Base-by-base conservation (phyloP, 2,797 vertebrate species). In the Scomberomorus guttatus region DNA sequence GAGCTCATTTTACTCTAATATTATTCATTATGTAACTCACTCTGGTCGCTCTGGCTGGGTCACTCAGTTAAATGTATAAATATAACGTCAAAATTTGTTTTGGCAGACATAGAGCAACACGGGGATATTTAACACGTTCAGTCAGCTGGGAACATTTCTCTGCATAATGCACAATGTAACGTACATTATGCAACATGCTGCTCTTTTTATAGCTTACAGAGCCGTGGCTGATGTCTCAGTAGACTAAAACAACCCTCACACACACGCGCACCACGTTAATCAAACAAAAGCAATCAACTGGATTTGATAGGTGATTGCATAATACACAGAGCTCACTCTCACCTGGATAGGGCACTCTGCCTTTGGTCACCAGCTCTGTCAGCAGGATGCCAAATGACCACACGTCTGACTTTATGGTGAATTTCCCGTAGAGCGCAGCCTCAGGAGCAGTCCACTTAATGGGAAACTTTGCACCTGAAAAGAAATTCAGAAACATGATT, bases 371-470 rank as follows among this genome's bases (percentile, higher is more conserved):
- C 93, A 99, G 96, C 92, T 99, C 98, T 65, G 98, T 99, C 87
- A 99, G 96, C 87, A 99, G 95, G 93, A 99, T 99, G 77, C 98
- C 98, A 68, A 99, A 99, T 42, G 98, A 99, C 98, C 98, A 99
- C 79, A 99, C 98, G 1, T 99, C 98, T 0, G 98, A 99, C 92
- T 99, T 99, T 93, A 99, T 99, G 81, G 98, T 99, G 95, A 99
- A 99, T 90, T 98, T 97, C 77, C 98, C 98, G 0, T 99, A 99
- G 25, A 99, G 94, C 0, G 98, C 98, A 0, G 98, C 98, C 92
- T 99, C 98, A 0, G 98, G 98, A 0, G 98, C 98, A 0, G 98
- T 99, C 98, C 98, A 99, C 93, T 99, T 99, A 60, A 99, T 99
- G 58, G 98, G 98, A 81, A 99, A 99, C 93, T 99, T 99, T 54